Evolutionary conservation across 2,888 invertebrate species (phyloP).

Genomic region (Globia sparganii): DNA sequence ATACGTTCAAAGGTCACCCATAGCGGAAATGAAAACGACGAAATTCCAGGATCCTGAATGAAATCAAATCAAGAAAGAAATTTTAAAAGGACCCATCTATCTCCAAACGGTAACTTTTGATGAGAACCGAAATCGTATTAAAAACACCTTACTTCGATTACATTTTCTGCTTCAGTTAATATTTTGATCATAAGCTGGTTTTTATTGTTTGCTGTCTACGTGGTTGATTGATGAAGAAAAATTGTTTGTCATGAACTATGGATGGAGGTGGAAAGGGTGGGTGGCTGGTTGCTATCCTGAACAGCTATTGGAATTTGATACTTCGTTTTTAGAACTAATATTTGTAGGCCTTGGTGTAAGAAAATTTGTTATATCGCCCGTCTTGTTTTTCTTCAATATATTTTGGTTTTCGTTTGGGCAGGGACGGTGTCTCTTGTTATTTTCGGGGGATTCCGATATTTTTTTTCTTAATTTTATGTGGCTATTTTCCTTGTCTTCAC

Average conservation of each 20-base stretch:
- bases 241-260: neutral
- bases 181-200: neutral
- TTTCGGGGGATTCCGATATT: neutral
- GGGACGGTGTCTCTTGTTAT: neutral
- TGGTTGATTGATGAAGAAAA: neutral
- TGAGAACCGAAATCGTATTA: conserved; percentile 11
- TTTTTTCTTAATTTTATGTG: neutral
- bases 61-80: conserved; percentile 11
- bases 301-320: neutral
- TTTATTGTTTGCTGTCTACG: neutral
- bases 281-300: neutral
- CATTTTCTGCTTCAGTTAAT: neutral
- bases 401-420: neutral
- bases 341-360: neutral
- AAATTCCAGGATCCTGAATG: conserved; percentile 6
- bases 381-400: neutral
- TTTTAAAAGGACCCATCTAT: neutral
- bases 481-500: neutral
- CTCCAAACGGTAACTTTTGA: conserved; percentile 12
- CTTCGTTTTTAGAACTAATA: neutral
- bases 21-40: neutral
- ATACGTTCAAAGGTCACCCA: neutral
- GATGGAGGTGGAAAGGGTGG: neutral
- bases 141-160: conserved; percentile 18
- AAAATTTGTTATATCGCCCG: neutral